Evolutionary conservation across 2,113 vertebrate genomes (phyloP).

Genomic region (Eurypyga helias): DNA sequence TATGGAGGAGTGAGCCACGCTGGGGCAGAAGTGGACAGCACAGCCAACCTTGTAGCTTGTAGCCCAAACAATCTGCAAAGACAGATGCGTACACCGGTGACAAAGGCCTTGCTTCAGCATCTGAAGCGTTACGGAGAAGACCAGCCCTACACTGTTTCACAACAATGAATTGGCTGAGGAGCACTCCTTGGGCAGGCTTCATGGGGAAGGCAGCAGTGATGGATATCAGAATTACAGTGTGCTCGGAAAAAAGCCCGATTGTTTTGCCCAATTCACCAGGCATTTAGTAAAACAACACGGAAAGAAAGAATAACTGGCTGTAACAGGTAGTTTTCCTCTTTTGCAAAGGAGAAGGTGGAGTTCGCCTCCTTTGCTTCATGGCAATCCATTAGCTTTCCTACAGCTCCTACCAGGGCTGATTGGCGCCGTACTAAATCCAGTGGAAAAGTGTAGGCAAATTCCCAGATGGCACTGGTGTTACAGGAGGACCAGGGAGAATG

Average conservation of each 20-base stretch:
- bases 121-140: not conserved
- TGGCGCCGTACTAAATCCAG: not conserved
- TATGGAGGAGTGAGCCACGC: not conserved
- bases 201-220: not conserved
- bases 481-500: not conserved
- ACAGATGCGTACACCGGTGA: not conserved
- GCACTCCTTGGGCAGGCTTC: not conserved
- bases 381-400: not conserved
- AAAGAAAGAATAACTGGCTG: not conserved
- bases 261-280: not conserved
- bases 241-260: not conserved
- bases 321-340: not conserved
- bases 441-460: not conserved
- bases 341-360: not conserved
- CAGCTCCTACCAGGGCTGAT: not conserved
- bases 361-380: not conserved
- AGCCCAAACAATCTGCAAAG: constrained; percentile 70
- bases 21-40: constrained; percentile 65
- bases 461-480: not conserved
- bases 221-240: not conserved
- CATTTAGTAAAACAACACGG: not conserved
- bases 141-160: not conserved
- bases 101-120: not conserved
- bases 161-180: not conserved
- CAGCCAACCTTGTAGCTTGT: constrained; percentile 72